These are phyloP conservation scores for Mesoligia furuncula DNA, from an alignment of 2,888 invertebrate genomes.

Conservation along the genomic window DNA sequence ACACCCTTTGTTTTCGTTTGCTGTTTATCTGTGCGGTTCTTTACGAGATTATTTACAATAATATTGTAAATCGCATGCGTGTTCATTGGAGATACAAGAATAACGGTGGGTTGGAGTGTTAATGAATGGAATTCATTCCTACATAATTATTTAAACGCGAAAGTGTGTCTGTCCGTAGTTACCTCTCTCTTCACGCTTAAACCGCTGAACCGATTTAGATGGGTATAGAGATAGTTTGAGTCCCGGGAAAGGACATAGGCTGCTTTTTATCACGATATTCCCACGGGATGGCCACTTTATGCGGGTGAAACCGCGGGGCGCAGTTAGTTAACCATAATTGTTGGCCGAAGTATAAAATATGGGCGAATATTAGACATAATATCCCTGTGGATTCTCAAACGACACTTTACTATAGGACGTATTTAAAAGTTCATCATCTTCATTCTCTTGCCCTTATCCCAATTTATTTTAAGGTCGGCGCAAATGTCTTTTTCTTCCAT, in stretches of 20 bases:
- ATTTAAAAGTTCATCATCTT: background rate
- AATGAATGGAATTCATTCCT: background rate
- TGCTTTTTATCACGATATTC: too few species aligned
- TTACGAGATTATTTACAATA: constrained; percentile 28
- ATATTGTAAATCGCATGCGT: constrained; percentile 24
- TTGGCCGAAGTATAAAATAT: background rate
- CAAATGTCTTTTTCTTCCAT: too few species aligned
- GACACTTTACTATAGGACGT: background rate
- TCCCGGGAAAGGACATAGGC: too few species aligned
- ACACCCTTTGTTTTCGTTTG: constrained; percentile 55
- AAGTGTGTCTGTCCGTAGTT: too few species aligned
- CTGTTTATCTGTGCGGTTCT: constrained; percentile 28
- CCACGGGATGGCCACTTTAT: too few species aligned
- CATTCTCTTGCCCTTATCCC: background rate
- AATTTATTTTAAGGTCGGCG: too few species aligned
- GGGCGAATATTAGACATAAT: background rate
- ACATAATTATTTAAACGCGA: too few species aligned
- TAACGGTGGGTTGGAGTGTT: background rate
- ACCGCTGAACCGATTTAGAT: too few species aligned
- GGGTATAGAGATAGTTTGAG: too few species aligned
- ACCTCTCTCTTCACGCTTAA: too few species aligned
- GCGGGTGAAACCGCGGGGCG: too few species aligned
- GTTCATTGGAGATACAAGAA: background rate
- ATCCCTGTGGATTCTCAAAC: background rate
- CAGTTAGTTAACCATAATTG: background rate